Base-by-base conservation (phyloP, 2,888 invertebrate genomes). In the Chrysolina oricalcia region DNA sequence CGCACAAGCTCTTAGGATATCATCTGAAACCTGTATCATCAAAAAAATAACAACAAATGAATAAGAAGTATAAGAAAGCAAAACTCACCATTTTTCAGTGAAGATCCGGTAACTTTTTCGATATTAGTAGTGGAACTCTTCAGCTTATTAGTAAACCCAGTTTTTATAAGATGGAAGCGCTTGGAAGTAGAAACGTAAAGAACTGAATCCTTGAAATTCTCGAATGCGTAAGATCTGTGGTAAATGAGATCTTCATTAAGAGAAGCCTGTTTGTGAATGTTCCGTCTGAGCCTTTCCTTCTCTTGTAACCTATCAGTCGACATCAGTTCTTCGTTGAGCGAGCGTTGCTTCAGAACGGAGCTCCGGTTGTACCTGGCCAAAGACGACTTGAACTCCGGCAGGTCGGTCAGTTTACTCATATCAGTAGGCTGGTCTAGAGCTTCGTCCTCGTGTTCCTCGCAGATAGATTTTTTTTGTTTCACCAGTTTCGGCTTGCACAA, bases 191-290 rank as follows among this genome's bases (percentile, higher is more conserved):
- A 93, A 13, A 93, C 93, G 27, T 94, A 93, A 85, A 94, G 93
- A 85, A 95, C 91, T 5, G 93, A 93, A 83, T 95, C 94, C 64
- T 93, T 92, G 80, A 95, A 90, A 3, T 93, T 92, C 84, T 94
- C 94, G 74, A 94, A 90, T 15, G 93, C 92, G 73, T 92, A 92
- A 69, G 92, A 91, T 74, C 92, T 90, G 74, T 92, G 91, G 86
- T 92, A 96, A 72, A 97, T 92, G 76, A 96, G 92, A 76, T 97
- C 96, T 87, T 97, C 97, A 86, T 97, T 96, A 15, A 97, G 89
- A 8, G 96, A 96, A 27, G 96, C 95, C 89, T 97, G 97, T 86
- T 97, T 97, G 86, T 95, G 96, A 81, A 96, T 96, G 85, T 96
- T 95, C 85, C 93, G 94, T 74, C 95, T 91, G 21, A 97, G 92